These are phyloP conservation scores for Pomatostomus ruficeps DNA, from an alignment of 2,113 vertebrate genomes.

Conservation along the genomic window DNA sequence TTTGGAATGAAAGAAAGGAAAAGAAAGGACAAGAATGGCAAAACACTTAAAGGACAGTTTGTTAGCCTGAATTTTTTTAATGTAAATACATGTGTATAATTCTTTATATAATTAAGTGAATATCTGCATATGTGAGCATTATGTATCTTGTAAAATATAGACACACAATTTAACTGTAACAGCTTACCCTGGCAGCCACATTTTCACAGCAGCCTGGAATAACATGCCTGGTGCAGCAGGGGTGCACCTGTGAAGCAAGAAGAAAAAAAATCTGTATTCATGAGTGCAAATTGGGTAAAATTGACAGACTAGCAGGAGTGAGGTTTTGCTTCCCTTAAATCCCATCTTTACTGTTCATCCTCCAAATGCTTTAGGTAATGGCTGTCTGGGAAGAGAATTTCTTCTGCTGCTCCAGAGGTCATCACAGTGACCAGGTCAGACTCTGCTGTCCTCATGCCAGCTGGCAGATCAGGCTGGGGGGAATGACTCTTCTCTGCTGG, in stretches of 20 bases:
- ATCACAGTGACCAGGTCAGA: not conserved
- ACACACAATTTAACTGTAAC: not conserved
- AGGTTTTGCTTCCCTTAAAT: not conserved
- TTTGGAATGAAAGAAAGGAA: not conserved
- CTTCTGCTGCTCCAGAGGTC: not conserved
- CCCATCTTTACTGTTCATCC: not conserved
- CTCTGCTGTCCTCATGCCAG: not conserved
- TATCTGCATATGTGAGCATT: not conserved
- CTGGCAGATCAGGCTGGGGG: not conserved
- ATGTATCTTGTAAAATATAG: not conserved
- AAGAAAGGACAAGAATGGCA: not conserved
- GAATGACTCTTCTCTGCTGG: fast-evolving
- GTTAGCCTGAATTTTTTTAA: not conserved
- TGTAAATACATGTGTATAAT: not conserved
- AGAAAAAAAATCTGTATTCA: slow-evolving; percentile 41
- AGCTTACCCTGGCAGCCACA: not conserved
- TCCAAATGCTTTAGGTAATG: not conserved
- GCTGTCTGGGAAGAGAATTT: not conserved
- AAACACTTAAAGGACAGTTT: not conserved
- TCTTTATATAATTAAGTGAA: not conserved
- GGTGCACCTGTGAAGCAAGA: slow-evolving; percentile 30
- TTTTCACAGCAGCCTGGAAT: slow-evolving; percentile 31
- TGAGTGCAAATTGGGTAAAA: slow-evolving; percentile 58
- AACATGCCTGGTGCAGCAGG: slow-evolving; percentile 21
- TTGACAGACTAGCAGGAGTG: slow-evolving; percentile 11